phyloP scores from a whole-genome alignment of 2,113 vertebrate genomes.

The Bufo bufo region DNA sequence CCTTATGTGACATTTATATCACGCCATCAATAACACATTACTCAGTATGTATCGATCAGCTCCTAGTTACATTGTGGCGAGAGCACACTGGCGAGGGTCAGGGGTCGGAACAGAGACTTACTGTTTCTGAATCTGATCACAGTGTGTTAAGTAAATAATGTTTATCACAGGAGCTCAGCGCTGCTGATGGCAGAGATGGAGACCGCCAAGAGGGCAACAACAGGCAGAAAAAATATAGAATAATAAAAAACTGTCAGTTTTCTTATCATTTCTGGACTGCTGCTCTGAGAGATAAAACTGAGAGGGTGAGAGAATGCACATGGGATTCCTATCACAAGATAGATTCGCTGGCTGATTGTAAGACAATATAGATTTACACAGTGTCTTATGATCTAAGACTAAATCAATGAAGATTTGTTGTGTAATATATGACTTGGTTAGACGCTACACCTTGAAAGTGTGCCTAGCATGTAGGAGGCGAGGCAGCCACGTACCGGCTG shows the following conservation, averaged over 20 bases:
- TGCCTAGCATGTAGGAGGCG: not conserved
- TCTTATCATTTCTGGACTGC: slow-evolving; percentile 68
- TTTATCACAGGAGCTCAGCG: slow-evolving; percentile 71
- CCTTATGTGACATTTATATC: slow-evolving; percentile 12
- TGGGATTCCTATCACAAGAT: slow-evolving; percentile 69
- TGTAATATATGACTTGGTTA: slow-evolving; percentile 63
- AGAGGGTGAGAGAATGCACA: slow-evolving; percentile 60
- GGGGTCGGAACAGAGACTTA: not conserved
- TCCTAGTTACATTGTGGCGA: not conserved
- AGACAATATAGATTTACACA: slow-evolving; percentile 71
- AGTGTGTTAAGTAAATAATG: slow-evolving; percentile 61
- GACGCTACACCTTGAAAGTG: slow-evolving; percentile 34
- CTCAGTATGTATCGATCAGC: slow-evolving; percentile 33
- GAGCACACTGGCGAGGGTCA: slow-evolving; percentile 26
- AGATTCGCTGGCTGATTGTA: slow-evolving; percentile 69
- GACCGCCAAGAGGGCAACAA: slow-evolving; percentile 58
- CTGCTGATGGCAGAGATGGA: slow-evolving; percentile 69
- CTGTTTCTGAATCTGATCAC: slow-evolving; percentile 64
- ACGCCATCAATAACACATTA: slow-evolving; percentile 20
- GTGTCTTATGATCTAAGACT: slow-evolving; percentile 65
- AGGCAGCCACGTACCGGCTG: too few species aligned
- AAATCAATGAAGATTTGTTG: slow-evolving; percentile 62
- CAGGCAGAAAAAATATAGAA: slow-evolving; percentile 62
- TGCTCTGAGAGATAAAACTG: slow-evolving; percentile 71
- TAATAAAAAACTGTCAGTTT: slow-evolving; percentile 68